Conservation (phyloP, 2,113 vertebrate species). For the Nycticorax nycticorax region DNA sequence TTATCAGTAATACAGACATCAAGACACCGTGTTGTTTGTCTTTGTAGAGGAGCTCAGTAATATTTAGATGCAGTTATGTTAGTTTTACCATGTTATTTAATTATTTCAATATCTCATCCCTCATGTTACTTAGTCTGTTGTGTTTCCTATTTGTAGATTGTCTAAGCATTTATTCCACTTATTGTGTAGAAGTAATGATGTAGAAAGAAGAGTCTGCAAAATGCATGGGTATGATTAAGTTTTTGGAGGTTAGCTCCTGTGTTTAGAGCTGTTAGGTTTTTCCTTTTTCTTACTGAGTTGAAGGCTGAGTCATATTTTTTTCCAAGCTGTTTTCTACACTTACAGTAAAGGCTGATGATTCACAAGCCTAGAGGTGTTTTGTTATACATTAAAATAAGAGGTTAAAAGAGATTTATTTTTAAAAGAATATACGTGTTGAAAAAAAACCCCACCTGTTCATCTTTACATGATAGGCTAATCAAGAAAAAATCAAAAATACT, state of each 20-base stretch:
- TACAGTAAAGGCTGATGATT: not conserved
- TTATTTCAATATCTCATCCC: not conserved
- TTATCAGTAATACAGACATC: not conserved
- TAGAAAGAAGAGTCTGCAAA: not conserved
- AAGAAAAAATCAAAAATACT: not conserved
- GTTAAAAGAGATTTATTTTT: not conserved
- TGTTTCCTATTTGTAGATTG: not conserved
- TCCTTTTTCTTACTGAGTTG: not conserved
- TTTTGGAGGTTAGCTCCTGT: not conserved
- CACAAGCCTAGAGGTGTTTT: not conserved
- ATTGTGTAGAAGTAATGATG: not conserved
- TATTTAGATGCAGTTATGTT: not conserved
- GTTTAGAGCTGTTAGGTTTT: not conserved
- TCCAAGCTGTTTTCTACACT: not conserved
- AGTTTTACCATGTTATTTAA: not conserved
- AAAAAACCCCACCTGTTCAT: not conserved
- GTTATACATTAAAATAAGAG: not conserved
- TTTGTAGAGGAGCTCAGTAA: not conserved
- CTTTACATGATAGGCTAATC: not conserved
- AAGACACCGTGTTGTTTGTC: not conserved
- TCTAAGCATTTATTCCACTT: not conserved
- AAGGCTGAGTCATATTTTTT: not conserved
- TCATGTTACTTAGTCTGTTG: not conserved
- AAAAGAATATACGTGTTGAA: not conserved
- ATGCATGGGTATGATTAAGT: too few relatives aligned